Percentiles rank a stretch among this genome's conserved stretches.
These are phyloP conservation scores for Gnatocerus cornutus DNA, from an alignment of 2,888 invertebrate species.

Conservation along the genomic window DNA sequence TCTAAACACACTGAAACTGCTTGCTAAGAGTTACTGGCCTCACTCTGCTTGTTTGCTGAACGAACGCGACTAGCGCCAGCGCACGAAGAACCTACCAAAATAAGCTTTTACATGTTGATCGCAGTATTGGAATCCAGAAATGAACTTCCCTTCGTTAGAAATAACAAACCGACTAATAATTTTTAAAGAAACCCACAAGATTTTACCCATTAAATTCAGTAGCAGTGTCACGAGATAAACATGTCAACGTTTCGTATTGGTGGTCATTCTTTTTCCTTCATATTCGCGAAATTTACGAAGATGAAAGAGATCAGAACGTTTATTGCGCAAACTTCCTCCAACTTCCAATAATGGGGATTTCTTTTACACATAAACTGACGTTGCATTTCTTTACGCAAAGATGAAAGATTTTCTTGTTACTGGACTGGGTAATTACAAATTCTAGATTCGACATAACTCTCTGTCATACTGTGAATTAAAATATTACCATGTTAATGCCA, in stretches of 20 bases:
- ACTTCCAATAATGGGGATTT: conserved; percentile 24
- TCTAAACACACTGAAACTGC: conserved; percentile 45
- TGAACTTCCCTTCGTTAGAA: conserved; percentile 14
- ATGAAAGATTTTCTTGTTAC: not conserved
- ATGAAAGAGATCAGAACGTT: conserved; percentile 17
- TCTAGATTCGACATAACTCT: too few relatives aligned
- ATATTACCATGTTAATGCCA: too few relatives aligned
- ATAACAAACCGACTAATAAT: conserved; percentile 22
- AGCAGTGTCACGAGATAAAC: too few relatives aligned
- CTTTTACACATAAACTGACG: conserved; percentile 7
- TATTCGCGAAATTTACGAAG: not conserved
- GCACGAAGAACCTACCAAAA: conserved; percentile 48
- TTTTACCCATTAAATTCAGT: too few relatives aligned
- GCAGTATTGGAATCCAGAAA: conserved; percentile 37
- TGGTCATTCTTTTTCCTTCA: conserved; percentile 12
- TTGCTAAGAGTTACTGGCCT: conserved; percentile 45
- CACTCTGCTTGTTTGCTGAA: conserved; percentile 47
- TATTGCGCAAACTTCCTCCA: conserved; percentile 26
- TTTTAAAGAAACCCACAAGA: conserved; percentile 12
- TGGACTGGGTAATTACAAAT: not conserved
- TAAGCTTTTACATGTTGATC: conserved; percentile 45
- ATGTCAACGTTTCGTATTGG: conserved; percentile 10
- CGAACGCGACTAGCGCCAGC: conserved; percentile 48
- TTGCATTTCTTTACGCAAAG: not conserved
- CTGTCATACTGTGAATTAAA: too few relatives aligned